Evolutionary conservation across 2,888 invertebrate species (phyloP).

Genomic region (Conchocele bisecta): DNA sequence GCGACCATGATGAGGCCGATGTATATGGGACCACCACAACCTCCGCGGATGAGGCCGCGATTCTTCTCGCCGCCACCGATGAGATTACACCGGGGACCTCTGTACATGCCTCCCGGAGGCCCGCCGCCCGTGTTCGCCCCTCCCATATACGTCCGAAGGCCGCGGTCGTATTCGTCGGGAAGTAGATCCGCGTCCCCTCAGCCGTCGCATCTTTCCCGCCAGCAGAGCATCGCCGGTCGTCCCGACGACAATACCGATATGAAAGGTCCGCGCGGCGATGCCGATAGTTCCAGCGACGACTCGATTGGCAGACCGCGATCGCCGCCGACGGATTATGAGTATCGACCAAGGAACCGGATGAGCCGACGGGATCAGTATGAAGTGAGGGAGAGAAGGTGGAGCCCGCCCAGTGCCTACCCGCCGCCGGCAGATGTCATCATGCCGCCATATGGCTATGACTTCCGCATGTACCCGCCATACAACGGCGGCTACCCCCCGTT

Average conservation of each 20-base stretch:
- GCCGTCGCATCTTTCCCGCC: slow-evolving; percentile 49
- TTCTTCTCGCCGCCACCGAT: slow-evolving; percentile 75
- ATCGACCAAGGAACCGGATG: slow-evolving; percentile 45
- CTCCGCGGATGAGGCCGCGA: slow-evolving; percentile 56
- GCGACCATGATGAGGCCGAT: slow-evolving; percentile 22
- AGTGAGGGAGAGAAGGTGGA: slow-evolving; percentile 26
- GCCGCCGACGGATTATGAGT: slow-evolving; percentile 75
- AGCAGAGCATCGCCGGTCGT: too few relatives aligned
- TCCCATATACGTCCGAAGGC: slow-evolving; percentile 37
- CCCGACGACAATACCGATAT: too few relatives aligned
- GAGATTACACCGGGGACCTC: slow-evolving; percentile 52
- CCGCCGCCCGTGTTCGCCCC: slow-evolving; percentile 39
- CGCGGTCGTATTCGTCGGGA: slow-evolving; percentile 35
- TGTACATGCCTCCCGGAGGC: slow-evolving; percentile 38
- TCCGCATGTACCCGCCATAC: slow-evolving; percentile 61
- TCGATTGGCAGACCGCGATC: slow-evolving; percentile 69
- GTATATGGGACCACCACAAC: slow-evolving; percentile 39
- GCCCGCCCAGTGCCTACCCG: not conserved
- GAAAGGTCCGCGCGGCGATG: slow-evolving; percentile 52
- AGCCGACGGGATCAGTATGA: slow-evolving; percentile 67
- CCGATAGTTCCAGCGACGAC: slow-evolving; percentile 60
- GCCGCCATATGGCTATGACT: slow-evolving; percentile 52
- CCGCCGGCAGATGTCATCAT: slow-evolving; percentile 13
- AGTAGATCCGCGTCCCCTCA: slow-evolving; percentile 48
- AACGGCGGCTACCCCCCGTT: slow-evolving; percentile 60